Percentiles rank a stretch among this genome's conserved stretches.
These are phyloP conservation scores for Dermatophagoides farinae DNA, from an alignment of 1,140 invertebrate genomes.

Conservation along the genomic window DNA sequence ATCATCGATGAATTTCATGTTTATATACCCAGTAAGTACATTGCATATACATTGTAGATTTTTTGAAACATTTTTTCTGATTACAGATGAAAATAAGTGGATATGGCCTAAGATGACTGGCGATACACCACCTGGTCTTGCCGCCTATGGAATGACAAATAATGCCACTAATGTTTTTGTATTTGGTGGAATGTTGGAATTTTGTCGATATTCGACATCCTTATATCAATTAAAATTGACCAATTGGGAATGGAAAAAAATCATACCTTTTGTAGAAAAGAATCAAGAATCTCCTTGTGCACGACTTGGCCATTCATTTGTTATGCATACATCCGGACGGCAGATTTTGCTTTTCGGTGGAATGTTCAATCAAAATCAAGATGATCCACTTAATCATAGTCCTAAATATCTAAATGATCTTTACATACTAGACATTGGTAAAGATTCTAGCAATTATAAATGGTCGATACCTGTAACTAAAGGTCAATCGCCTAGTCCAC, in stretches of 20 bases:
- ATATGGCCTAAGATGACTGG: conserved; percentile 94
- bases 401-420: conserved; percentile 59
- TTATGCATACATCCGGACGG: conserved; percentile 53
- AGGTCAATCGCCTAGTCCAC: conserved; percentile 64
- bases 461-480: conserved; percentile 78
- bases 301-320: conserved; percentile 89
- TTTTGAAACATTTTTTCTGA: conserved; percentile 19
- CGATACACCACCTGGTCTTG: conserved; percentile 92
- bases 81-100: conserved; percentile 84
- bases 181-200: conserved; percentile 98
- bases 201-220: conserved; percentile 97
- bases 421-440: conserved; percentile 64
- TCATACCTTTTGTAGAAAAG: conserved; percentile 70
- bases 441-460: conserved; percentile 44
- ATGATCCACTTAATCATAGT: conserved; percentile 47
- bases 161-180: conserved; percentile 85
- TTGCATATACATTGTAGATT: not conserved
- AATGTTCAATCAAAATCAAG: conserved; percentile 75
- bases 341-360: conserved; percentile 93
- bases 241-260: conserved; percentile 91
- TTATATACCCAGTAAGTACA: conserved; percentile 64
- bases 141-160: conserved; percentile 90
- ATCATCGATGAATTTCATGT: conserved; percentile 98
- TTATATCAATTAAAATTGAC: conserved; percentile 87
- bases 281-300: conserved; percentile 59